Conservation (phyloP, 2,888 invertebrate genomes). For the Lasioglossum calceatum region DNA sequence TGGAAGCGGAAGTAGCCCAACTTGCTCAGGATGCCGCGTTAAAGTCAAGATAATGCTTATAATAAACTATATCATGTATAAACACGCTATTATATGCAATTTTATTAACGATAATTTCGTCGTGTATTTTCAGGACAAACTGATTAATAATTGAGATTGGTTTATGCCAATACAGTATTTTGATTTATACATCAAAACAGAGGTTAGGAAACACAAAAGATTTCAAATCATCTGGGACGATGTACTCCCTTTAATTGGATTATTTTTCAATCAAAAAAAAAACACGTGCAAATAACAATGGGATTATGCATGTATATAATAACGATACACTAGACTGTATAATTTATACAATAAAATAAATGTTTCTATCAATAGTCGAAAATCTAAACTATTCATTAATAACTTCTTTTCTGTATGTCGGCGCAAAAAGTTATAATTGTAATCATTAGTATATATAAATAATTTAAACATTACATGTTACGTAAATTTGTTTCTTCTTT, state of each 20-base stretch:
- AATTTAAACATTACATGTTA: neutral
- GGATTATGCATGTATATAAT: neutral
- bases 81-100: neutral
- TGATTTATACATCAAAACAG: neutral
- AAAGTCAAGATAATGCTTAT: conserved; percentile 50
- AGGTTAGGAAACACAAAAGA: conserved; percentile 15
- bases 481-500: neutral
- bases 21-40: neutral
- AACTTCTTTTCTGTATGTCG: neutral
- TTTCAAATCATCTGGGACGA: neutral
- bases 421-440: neutral
- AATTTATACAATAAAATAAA: neutral
- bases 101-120: neutral
- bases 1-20: conserved; percentile 52
- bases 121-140: neutral
- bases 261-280: neutral
- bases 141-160: neutral
- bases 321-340: neutral
- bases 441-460: neutral
- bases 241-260: neutral
- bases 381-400: neutral
- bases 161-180: neutral
- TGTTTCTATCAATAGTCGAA: neutral
- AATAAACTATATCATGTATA: neutral
- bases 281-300: neutral